Evolutionary conservation across 2,113 vertebrate genomes (phyloP).

Genomic region (Picathartes gymnocephalus): DNA sequence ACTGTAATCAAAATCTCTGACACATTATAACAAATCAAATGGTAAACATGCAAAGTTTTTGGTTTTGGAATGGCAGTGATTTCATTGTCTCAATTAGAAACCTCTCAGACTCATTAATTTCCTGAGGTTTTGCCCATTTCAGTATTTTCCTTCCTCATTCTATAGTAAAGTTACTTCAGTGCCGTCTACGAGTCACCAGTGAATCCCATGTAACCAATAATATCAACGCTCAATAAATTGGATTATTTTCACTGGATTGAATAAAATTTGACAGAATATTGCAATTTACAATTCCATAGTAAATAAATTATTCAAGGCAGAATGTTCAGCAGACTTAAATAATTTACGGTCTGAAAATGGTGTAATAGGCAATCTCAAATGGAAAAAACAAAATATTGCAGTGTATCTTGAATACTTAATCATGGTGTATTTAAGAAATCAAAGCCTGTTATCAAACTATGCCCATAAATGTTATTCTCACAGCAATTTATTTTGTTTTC

Average conservation of each 20-base stretch:
- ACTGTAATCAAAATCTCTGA: neutral
- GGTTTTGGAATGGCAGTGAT: neutral
- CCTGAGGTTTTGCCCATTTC: neutral
- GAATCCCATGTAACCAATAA: neutral
- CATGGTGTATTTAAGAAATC: constrained; percentile 26
- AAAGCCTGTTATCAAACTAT: neutral
- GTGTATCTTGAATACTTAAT: constrained; percentile 20
- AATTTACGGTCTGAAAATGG: constrained; percentile 50
- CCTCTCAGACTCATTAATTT: neutral
- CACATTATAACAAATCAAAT: neutral
- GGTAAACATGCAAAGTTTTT: neutral
- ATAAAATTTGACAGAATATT: constrained; percentile 31
- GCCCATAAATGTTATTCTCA: neutral
- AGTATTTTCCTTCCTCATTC: neutral
- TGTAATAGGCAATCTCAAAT: constrained; percentile 10
- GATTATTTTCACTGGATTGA: neutral
- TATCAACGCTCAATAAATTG: neutral
- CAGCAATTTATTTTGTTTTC: neutral
- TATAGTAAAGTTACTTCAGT: neutral
- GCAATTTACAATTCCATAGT: constrained; percentile 37
- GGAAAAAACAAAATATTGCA: constrained; percentile 32
- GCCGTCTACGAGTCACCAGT: neutral
- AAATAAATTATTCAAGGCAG: constrained; percentile 51
- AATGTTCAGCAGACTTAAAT: constrained; percentile 37
- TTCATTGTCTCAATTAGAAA: neutral